Percentiles rank a stretch among this genome's conserved stretches.
phyloP scores from a whole-genome alignment of 2,888 invertebrate species.

The Oasisia sp. region DNA sequence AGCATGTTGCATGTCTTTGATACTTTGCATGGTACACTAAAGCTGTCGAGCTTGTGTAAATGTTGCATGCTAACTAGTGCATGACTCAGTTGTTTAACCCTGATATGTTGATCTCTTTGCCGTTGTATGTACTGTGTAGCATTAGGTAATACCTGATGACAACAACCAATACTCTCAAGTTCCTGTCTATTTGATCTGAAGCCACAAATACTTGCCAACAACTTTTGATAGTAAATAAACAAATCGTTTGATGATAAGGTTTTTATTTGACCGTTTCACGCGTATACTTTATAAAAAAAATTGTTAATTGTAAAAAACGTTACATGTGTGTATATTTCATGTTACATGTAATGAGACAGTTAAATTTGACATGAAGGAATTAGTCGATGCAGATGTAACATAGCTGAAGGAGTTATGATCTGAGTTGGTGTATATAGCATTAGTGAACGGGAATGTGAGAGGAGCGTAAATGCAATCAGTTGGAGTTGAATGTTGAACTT shows the following conservation, averaged over 20 bases:
- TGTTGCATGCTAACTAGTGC: not conserved
- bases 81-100: not conserved
- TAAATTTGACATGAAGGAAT: not conserved
- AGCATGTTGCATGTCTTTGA: not conserved
- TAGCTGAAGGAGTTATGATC: not conserved
- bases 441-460: not conserved
- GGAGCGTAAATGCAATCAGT: not conserved
- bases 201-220: not conserved
- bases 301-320: not conserved
- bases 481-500: not conserved
- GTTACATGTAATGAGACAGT: not conserved
- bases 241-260: not conserved
- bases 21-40: not conserved
- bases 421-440: not conserved
- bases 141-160: not conserved
- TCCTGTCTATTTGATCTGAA: not conserved
- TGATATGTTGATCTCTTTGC: not conserved
- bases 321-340: not conserved
- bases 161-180: not conserved
- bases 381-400: not conserved
- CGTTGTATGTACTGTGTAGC: not conserved
- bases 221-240: not conserved
- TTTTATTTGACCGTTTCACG: not conserved
- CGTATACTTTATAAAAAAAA: not conserved
- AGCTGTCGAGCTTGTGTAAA: not conserved